A percentile compares a stretch with the other conserved stretches of the same genome.
Conservation (phyloP, 1,140 invertebrate genomes). For the Venustaconcha ellipsiformis region DNA sequence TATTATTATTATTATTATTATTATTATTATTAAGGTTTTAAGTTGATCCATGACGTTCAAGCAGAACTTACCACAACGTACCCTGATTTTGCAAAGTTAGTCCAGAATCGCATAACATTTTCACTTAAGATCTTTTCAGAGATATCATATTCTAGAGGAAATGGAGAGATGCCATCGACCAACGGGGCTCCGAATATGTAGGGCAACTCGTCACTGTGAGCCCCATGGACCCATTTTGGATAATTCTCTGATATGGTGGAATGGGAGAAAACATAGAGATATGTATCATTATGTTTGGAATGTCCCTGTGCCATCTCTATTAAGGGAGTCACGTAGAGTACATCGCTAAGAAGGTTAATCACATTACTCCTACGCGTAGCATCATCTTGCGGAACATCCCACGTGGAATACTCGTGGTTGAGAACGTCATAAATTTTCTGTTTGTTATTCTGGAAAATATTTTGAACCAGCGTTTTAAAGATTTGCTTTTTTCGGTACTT, state of each 20-base stretch:
- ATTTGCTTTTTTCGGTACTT: slow-evolving; percentile 90
- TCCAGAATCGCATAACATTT: slow-evolving; percentile 93
- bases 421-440: slow-evolving; percentile 98
- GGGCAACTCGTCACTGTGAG: slow-evolving; percentile 92
- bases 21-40: too few relatives aligned
- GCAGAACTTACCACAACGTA: slow-evolving; percentile 71
- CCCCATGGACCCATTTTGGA: slow-evolving; percentile 62
- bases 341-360: slow-evolving; percentile 92
- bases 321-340: slow-evolving; percentile 87
- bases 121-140: slow-evolving; percentile 90
- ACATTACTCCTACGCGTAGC: slow-evolving; percentile 92
- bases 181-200: slow-evolving; percentile 94
- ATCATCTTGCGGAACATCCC: slow-evolving; percentile 45
- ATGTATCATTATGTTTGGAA: slow-evolving; percentile 72
- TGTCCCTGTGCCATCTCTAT: slow-evolving; percentile 93
- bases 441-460: slow-evolving; percentile 89
- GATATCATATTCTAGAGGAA: slow-evolving; percentile 89
- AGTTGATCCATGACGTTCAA: too few relatives aligned
- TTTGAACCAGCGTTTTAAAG: slow-evolving; percentile 89
- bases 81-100: slow-evolving; percentile 99
- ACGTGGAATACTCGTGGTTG: slow-evolving; percentile 88
- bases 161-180: slow-evolving; percentile 82
- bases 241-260: slow-evolving; percentile 88
- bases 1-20: too few relatives aligned
- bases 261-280: slow-evolving; percentile 70